Conservation (phyloP, 92 coral and sea anemone genomes). For the Phenganax stokvisi region DNA sequence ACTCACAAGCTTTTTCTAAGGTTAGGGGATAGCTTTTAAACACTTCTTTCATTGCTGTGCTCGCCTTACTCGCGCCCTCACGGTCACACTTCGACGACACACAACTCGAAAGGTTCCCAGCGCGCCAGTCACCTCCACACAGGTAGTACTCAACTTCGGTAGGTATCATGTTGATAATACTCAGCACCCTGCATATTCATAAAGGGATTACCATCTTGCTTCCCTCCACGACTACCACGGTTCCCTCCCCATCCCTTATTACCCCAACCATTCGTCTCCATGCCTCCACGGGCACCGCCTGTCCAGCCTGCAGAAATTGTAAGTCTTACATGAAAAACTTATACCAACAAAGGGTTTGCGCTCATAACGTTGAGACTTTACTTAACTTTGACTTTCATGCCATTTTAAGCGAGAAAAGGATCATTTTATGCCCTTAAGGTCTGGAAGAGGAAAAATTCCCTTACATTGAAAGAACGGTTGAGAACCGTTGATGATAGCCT, state of each 20-base stretch:
- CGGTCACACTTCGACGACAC: not conserved
- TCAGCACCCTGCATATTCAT: not conserved
- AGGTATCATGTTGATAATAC: conserved; percentile 18
- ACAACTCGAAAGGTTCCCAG: not conserved
- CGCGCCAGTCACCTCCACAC: not conserved
- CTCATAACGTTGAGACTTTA: too few species aligned
- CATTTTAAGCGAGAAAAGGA: too few species aligned
- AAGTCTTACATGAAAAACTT: not conserved
- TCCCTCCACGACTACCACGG: not conserved
- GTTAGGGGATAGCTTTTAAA: not conserved
- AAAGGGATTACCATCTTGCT: conserved; percentile 8
- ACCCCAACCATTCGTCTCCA: not conserved
- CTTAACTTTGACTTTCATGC: too few species aligned
- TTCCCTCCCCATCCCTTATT: conserved; percentile 16
- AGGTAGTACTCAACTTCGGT: conserved; percentile 16
- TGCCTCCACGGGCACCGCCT: not conserved
- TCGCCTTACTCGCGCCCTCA: not conserved
- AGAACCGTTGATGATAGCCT: too few species aligned
- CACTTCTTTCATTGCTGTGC: not conserved
- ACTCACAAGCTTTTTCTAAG: not conserved
- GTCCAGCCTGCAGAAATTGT: not conserved
- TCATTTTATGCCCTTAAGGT: too few species aligned
- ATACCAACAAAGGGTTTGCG: too few species aligned
- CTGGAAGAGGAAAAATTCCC: too few species aligned
- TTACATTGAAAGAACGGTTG: too few species aligned